Percentiles rank a stretch among this genome's conserved stretches.
Evolutionary conservation across 2,797 vertebrate genomes (phyloP).

Genomic region (Artibeus lituratus): DNA sequence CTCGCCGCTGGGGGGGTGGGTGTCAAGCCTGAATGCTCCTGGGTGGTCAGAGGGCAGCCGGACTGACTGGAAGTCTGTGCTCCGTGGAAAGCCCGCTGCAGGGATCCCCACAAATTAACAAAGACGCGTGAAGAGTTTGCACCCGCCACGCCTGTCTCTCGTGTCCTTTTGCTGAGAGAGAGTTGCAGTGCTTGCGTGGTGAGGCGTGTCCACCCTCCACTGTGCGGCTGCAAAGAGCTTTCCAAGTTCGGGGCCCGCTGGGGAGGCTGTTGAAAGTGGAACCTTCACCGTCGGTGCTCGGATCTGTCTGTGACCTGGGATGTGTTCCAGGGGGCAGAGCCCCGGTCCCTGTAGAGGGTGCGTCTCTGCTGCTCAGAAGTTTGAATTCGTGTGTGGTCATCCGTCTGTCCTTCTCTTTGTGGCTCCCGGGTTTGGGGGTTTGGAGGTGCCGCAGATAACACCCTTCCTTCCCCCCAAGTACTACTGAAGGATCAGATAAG

Average conservation of each 20-base stretch:
- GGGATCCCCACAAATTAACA: neutral
- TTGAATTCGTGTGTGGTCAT: rapidly evolving
- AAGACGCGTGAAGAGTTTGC: neutral
- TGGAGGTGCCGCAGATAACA: neutral
- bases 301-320: rapidly evolving
- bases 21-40: neutral
- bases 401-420: too few species aligned
- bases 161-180: neutral
- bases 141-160: neutral
- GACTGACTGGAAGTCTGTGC: neutral
- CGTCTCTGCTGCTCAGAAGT: too few species aligned
- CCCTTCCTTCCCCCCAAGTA: neutral
- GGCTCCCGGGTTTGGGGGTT: neutral
- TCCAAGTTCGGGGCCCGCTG: rapidly evolving
- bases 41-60: neutral
- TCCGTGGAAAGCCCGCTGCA: neutral
- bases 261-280: neutral
- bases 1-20: neutral
- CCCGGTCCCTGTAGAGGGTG: neutral
- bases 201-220: neutral
- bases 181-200: too few species aligned
- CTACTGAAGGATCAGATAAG: neutral
- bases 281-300: rapidly evolving
- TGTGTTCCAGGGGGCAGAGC: rapidly evolving
- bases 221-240: neutral